A percentile compares a stretch with the other conserved stretches of the same genome.
phyloP scores from a whole-genome alignment of 2,113 vertebrate genomes.

The Chaenocephalus aceratus region DNA sequence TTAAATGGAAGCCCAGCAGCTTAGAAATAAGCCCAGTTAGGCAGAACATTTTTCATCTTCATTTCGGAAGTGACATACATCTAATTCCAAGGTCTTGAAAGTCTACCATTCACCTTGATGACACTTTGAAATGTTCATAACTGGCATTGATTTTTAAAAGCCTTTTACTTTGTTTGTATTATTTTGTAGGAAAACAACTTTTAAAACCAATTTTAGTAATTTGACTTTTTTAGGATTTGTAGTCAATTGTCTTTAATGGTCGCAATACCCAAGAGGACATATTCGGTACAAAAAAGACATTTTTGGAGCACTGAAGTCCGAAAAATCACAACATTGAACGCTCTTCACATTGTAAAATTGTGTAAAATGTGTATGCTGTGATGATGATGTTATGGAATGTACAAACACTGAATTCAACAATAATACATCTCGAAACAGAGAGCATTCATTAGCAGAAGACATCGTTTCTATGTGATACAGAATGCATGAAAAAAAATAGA shows the following conservation, averaged over 20 bases:
- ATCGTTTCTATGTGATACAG: constrained; percentile 23
- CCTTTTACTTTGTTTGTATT: too few relatives aligned
- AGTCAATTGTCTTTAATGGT: constrained; percentile 10
- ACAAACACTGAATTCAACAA: constrained; percentile 17
- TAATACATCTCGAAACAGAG: neutral
- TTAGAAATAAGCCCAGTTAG: constrained; percentile 32
- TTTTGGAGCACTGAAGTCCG: constrained; percentile 9
- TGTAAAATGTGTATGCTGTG: neutral
- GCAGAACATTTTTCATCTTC: constrained; percentile 29
- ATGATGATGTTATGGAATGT: constrained; percentile 4
- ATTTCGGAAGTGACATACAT: constrained; percentile 29
- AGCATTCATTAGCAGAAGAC: constrained; percentile 31
- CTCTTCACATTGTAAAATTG: constrained; percentile 4
- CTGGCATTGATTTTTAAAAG: too few relatives aligned
- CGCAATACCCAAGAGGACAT: neutral
- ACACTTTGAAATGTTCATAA: constrained; percentile 29
- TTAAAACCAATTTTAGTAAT: too few relatives aligned
- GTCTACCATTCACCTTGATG: constrained; percentile 18
- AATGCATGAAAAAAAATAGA: constrained; percentile 22
- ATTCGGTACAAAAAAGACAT: constrained; percentile 9
- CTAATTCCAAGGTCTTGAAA: constrained; percentile 19
- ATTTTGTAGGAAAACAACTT: too few relatives aligned
- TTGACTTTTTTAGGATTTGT: neutral
- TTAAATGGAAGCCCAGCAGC: constrained; percentile 25
- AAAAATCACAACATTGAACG: neutral